Evolutionary conservation across 2,797 vertebrate genomes (phyloP), one percentile per base, ranked within the genome.

Genomic region (Nannoperca obscura): DNA sequence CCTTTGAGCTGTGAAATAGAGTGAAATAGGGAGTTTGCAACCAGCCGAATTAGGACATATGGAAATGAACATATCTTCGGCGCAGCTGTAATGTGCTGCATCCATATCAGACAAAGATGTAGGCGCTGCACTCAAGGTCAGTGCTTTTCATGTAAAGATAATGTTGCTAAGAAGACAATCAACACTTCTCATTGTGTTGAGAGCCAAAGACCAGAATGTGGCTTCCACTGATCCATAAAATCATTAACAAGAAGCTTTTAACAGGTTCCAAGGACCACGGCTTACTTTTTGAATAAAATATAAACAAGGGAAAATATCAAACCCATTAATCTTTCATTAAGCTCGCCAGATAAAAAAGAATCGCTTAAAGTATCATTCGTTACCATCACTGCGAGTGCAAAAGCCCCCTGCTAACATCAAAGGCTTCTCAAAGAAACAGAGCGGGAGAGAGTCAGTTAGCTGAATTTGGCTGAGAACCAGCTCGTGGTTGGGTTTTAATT

Each of bases 321-420:
- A 97, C 95, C 96, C 96, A 98, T 99, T 98, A 99, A 99, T 98
- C 97, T 99, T 99, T 98, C 97, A 99, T 98, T 98, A 98, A 96
- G 96, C 96, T 97, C 93, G 96, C 96, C 92, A 96, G 97, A 99
- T 99, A 97, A 99, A 99, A 99, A 98, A 97, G 96, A 98, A 98
- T 97, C 96, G 92, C 97, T 99, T 97, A 97, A 96, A 97, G 96
- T 97, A 96, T 97, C 96, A 94, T 96, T 97, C 96, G 96, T 96
- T 96, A 95, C 96, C 95, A 94, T 95, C 95, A 95, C 95, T 95
- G 94, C 92, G 90, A 97, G 97, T 95, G 92, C 93, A 95, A 92
- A 96, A 95, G 95, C 97, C 95, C 97, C 97, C 97, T 92, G 97
- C 98, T 93, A 96, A 97, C 97, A 97, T 99, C 97, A 99, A 99